These are phyloP conservation scores for Triops cancriformis DNA, from an alignment of 1,140 invertebrate genomes.

Conservation along the genomic window DNA sequence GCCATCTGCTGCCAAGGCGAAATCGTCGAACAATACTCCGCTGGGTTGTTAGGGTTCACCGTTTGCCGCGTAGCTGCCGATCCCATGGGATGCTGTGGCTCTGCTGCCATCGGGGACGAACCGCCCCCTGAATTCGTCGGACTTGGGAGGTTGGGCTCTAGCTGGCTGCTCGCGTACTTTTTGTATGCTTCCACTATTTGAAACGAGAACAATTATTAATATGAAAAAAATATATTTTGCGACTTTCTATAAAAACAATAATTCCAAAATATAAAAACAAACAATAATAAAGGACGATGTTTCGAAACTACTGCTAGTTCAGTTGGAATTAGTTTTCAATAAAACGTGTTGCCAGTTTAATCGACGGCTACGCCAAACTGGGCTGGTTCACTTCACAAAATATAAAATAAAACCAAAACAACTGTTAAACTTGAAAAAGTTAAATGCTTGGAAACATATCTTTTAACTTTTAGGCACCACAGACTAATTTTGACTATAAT, in stretches of 20 bases:
- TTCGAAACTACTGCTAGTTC: no score
- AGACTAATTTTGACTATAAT: no score
- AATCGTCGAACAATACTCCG: conserved; percentile 81
- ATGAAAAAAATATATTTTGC: background rate
- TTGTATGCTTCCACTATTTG: conserved; percentile 24
- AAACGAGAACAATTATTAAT: background rate
- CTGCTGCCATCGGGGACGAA: background rate
- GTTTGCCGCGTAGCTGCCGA: conserved; percentile 29
- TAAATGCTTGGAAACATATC: no score
- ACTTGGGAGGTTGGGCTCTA: background rate
- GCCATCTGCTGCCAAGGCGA: conserved; percentile 67
- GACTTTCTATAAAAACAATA: no score
- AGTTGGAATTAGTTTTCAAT: no score
- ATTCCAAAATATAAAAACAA: background rate
- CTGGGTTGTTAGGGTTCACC: conserved; percentile 80
- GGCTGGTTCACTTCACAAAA: no score
- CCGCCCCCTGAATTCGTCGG: background rate
- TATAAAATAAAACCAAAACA: no score
- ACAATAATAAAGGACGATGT: no score
- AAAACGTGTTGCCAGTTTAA: no score
- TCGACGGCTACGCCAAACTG: no score
- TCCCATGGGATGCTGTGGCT: background rate
- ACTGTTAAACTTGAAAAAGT: no score
- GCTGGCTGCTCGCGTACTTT: background rate
- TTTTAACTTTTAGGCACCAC: no score